These are phyloP conservation scores for Tipula unca DNA, from an alignment of 2,888 invertebrate species.

Conservation along the genomic window DNA sequence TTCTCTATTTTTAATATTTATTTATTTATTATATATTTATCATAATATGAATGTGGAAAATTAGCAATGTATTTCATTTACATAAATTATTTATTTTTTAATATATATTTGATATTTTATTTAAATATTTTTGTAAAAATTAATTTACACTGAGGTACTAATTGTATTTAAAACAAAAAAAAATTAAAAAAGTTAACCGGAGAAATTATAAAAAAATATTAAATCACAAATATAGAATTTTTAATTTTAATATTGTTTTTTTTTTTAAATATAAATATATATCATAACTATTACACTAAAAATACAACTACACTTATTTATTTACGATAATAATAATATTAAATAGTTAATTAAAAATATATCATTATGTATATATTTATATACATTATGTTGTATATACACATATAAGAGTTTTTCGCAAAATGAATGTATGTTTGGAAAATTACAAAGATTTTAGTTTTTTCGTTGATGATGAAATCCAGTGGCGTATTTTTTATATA, in stretches of 20 bases:
- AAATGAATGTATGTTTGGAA: neutral
- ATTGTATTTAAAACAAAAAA: conserved; percentile 16
- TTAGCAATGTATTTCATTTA: neutral
- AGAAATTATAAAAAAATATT: neutral
- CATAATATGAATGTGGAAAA: neutral
- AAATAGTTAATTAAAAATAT: neutral
- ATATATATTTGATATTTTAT: neutral
- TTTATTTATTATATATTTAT: neutral
- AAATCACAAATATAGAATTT: neutral
- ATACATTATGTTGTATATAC: neutral
- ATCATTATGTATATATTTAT: neutral
- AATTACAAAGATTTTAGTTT: neutral
- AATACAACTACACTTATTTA: neutral
- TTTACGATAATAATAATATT: neutral
- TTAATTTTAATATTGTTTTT: neutral
- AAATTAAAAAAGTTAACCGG: neutral
- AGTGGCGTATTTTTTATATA: neutral
- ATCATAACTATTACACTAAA: neutral
- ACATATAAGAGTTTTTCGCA: neutral
- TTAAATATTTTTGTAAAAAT: conserved; percentile 2
- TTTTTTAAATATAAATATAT: neutral
- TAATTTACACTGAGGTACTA: conserved; percentile 20
- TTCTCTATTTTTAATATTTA: neutral
- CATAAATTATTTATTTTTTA: neutral
- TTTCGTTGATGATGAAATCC: conserved; percentile 14